Base-by-base conservation (phyloP, 2,888 invertebrate species). In the Homarus gammarus region DNA sequence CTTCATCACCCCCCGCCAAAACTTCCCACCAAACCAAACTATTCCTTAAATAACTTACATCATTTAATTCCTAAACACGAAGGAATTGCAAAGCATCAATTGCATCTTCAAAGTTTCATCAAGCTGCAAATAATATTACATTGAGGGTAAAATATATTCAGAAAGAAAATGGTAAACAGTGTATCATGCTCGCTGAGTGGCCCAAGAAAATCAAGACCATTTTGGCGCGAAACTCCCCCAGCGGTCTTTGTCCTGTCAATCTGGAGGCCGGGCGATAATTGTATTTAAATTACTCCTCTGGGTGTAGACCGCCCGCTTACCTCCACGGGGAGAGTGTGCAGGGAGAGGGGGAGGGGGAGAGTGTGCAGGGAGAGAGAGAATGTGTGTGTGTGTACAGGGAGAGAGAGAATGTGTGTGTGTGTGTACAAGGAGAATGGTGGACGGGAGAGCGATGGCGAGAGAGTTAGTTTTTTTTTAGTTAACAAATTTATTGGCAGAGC, bases 251-350 rank as follows among this genome's bases (percentile, higher is more conserved):
- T 87, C n/a, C 82, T 75, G 82, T 82, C 82, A 87, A 82, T 82
- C 64, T 82, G 87, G 73, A 51, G 61, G 15, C 79, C 72, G 70
- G 56, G 61, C 82, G 87, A 82, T 87, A 87, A 87, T 87, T 73
- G 75, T 87, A 87, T 87, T 81, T 82, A 87, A 87, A 87, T 87
- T 81, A 73, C 81, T 87, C 87, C 81, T 82, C 75, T 61, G 82
- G 87, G 87, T 81, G 64, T 56, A 56, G 56, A 12, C 56, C 18
- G 18, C 56, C 56, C 10, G 44, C 44, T 44, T 38, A 31, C 51
- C 36, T 22, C 51, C 51, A 78, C 22, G 51, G 27, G 75, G 75
- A 38, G 73, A 73, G 73, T 36, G 73, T 36, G 73, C 64, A 36
- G 27, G 73, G 36, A 22, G 36, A 73, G 22, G 36, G 73, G 22